phyloP scores from a whole-genome alignment of 2,888 invertebrate genomes.

The Cerastis rubricosa region DNA sequence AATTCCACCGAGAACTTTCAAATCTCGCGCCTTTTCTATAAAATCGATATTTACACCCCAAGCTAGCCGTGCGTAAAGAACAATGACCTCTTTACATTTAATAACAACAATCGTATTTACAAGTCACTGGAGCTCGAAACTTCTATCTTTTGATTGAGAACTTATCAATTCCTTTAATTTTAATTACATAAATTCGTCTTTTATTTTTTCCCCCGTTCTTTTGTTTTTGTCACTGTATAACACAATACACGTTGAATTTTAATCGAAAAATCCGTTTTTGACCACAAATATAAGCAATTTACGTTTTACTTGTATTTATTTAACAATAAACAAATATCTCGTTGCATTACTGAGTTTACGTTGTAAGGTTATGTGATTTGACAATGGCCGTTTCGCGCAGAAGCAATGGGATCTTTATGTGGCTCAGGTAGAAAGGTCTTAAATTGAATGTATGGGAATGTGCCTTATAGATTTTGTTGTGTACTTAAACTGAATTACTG shows the following conservation, averaged over 20 bases:
- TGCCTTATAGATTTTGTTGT: slow-evolving; percentile 73
- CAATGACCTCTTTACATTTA: slow-evolving; percentile 80
- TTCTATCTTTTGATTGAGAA: slow-evolving; percentile 31
- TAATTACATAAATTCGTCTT: slow-evolving; percentile 34
- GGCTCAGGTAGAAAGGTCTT: slow-evolving; percentile 73
- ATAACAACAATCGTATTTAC: slow-evolving; percentile 61
- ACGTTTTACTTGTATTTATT: slow-evolving; percentile 44
- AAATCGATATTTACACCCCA: slow-evolving; percentile 86
- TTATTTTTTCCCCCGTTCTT: slow-evolving; percentile 47
- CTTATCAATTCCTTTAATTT: slow-evolving; percentile 60
- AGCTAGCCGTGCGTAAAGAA: slow-evolving; percentile 70
- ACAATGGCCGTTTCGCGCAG: slow-evolving; percentile 85
- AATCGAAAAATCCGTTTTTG: slow-evolving; percentile 4
- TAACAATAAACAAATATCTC: slow-evolving; percentile 63
- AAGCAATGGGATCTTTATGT: slow-evolving; percentile 74
- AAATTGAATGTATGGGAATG: slow-evolving; percentile 66
- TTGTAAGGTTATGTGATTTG: slow-evolving; percentile 83
- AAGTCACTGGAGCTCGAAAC: slow-evolving; percentile 43
- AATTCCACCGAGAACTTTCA: slow-evolving; percentile 59
- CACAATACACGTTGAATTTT: slow-evolving; percentile 40
- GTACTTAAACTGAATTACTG: slow-evolving; percentile 46
- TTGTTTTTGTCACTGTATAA: slow-evolving; percentile 47
- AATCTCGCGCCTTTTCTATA: slow-evolving; percentile 82
- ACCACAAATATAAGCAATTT: slow-evolving; percentile 11
- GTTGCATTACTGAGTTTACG: slow-evolving; percentile 76